These are phyloP conservation scores for Chloromyia formosa DNA, from an alignment of 2,888 invertebrate species.

Conservation along the genomic window DNA sequence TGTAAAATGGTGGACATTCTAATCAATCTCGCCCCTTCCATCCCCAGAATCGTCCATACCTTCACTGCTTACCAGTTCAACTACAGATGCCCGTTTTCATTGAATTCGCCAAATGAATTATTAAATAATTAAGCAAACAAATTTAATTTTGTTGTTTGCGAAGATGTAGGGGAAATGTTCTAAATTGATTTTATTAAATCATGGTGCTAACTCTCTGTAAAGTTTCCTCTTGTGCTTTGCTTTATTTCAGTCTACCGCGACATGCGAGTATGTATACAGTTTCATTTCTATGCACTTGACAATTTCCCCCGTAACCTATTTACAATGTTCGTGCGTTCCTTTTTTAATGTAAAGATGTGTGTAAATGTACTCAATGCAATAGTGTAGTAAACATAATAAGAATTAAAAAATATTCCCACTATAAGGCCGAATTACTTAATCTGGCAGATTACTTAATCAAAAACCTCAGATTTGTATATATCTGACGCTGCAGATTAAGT, in stretches of 20 bases:
- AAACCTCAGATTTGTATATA: too few species aligned
- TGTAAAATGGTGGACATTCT: constrained; percentile 37
- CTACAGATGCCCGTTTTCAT: constrained; percentile 43
- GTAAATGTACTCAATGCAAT: too few species aligned
- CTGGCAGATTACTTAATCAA: too few species aligned
- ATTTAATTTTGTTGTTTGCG: constrained; percentile 50
- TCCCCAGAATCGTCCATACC: background rate
- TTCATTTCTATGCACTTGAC: too few species aligned
- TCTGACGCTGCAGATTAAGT: too few species aligned
- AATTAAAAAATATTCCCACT: too few species aligned
- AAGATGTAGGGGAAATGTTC: constrained; percentile 50
- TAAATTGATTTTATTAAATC: constrained; percentile 51
- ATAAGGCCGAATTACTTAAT: too few species aligned
- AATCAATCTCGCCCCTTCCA: constrained; percentile 16
- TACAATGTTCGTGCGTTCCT: too few species aligned
- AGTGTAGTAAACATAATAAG: too few species aligned
- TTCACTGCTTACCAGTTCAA: background rate
- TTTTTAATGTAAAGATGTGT: too few species aligned
- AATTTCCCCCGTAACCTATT: too few species aligned
- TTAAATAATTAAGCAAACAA: constrained; percentile 51
- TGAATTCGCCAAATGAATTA: constrained; percentile 50
- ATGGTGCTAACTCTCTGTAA: constrained; percentile 46
- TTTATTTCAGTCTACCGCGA: background rate
- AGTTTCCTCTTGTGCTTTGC: constrained; percentile 12
- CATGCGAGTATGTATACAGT: background rate